Evolutionary conservation across 1,140 invertebrate species (phyloP).

Genomic region (Cryptotermes secundus): DNA sequence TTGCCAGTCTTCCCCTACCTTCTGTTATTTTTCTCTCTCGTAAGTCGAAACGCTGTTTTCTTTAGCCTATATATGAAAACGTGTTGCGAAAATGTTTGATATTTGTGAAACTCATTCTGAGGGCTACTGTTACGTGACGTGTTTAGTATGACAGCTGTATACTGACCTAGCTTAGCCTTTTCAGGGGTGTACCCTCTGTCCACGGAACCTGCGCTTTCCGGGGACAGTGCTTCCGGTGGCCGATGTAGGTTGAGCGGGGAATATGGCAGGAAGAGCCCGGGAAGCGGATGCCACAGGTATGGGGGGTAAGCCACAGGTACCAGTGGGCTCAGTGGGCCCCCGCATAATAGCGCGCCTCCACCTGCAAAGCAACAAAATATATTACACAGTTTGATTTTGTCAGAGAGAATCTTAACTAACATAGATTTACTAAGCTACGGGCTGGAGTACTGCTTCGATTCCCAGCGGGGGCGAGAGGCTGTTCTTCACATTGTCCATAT

Average conservation of each 20-base stretch:
- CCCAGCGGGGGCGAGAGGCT: too few relatives aligned
- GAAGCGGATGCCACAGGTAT: conserved; percentile 49
- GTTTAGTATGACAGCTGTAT: too few relatives aligned
- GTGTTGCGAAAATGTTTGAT: not conserved
- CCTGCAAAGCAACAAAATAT: not conserved
- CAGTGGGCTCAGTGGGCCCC: conserved; percentile 45
- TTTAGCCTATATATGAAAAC: not conserved
- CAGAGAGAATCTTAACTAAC: not conserved
- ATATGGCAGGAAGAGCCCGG: conserved; percentile 44
- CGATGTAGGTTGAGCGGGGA: conserved; percentile 40
- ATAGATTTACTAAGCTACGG: too few relatives aligned
- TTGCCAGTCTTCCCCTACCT: too few relatives aligned
- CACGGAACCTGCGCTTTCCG: conserved; percentile 43
- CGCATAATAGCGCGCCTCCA: conserved; percentile 43
- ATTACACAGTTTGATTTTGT: not conserved
- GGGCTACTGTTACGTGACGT: too few relatives aligned
- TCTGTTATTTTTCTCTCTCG: too few relatives aligned
- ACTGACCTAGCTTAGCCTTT: conserved; percentile 47
- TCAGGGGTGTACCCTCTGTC: conserved; percentile 45
- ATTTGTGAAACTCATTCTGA: too few relatives aligned
- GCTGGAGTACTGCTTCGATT: too few relatives aligned
- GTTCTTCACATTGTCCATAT: too few relatives aligned
- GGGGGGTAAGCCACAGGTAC: conserved; percentile 46
- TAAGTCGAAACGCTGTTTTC: too few relatives aligned
- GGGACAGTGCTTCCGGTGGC: conserved; percentile 45